Evolutionary conservation across 2,797 vertebrate genomes (phyloP), one percentile per base, ranked within the genome.

Genomic region (Schizopygopsis pylzovi): DNA sequence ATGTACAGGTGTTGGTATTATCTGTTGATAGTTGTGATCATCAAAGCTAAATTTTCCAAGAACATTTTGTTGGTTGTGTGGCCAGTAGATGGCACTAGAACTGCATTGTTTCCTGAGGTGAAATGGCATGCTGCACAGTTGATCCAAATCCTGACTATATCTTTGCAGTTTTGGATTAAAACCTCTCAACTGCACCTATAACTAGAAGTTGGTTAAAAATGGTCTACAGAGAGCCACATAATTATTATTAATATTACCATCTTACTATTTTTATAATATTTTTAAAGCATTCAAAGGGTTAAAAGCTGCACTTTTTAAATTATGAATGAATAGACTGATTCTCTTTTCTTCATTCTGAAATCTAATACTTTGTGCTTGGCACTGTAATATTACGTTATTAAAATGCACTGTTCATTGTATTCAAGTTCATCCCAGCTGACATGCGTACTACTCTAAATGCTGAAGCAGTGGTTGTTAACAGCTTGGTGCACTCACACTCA

Each of bases 71-170:
- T 67, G 13, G 18, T n/a, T 82, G 7, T 59, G 18, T 72, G 25
- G 72, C 82, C 88, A 87, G 84, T 79, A 89, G 88, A 73, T 90
- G 88, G 88, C 85, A 61, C 71, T 82, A 45, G 20, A 87, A 33
- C 72, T 52, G 15, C 82, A 82, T 80, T 41, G 54, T 85, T 79
- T 65, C 20, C 8, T 37, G 22, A 72, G 45, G 84, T 20, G 45
- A 85, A 59, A 15, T 28, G 15, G 7, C 83, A 52, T 20, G 47
- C 70, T 59, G 59, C 25, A 20, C 4, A 28, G 33, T 72, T 83
- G 61, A 76, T 83, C 28, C 9, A 87, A 79, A 84, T 81, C 81
- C 83, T 81, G 41, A 72, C 41, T 18, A 67, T 68, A 43, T 87
- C 56, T 41, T 52, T 73, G 56, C 12, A 54, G 41, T 41, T 85